A percentile compares a stretch with the other conserved stretches of the same genome.
Evolutionary conservation across 2,797 vertebrate species (phyloP).

Genomic region (Oreortyx pictus): DNA sequence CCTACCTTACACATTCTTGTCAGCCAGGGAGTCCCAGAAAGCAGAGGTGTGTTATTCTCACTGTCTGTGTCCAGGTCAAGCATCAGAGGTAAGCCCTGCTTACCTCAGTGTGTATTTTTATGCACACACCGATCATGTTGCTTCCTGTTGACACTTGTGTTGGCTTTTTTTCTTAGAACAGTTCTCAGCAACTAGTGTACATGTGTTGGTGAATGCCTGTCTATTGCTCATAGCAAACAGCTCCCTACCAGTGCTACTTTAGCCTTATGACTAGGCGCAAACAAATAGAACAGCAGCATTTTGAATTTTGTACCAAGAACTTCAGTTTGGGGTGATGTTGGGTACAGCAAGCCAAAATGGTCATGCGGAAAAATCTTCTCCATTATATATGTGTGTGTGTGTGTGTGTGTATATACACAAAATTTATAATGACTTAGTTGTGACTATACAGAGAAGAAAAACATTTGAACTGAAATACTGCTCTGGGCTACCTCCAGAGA

Average conservation of each 20-base stretch:
- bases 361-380: background rate
- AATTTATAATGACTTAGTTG: background rate
- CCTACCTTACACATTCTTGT: conserved; percentile 17
- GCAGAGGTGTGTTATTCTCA: background rate
- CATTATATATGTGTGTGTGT: no score
- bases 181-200: background rate
- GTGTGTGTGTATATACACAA: no score
- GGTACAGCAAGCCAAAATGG: background rate
- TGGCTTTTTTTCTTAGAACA: no score
- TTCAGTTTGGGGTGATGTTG: background rate
- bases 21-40: conserved; percentile 2
- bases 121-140: background rate
- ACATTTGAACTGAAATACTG: background rate
- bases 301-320: background rate
- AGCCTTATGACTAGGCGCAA: background rate
- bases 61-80: background rate
- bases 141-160: no score
- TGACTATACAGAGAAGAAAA: background rate
- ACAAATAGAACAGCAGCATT: background rate
- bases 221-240: background rate
- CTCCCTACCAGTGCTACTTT: background rate
- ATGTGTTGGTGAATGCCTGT: background rate
- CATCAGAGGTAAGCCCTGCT: background rate
- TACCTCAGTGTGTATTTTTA: background rate
- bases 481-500: background rate